A percentile compares a stretch with the other conserved stretches of the same genome.
Evolutionary conservation across 2,113 vertebrate species (phyloP).

Genomic region (Parotia lawesii): DNA sequence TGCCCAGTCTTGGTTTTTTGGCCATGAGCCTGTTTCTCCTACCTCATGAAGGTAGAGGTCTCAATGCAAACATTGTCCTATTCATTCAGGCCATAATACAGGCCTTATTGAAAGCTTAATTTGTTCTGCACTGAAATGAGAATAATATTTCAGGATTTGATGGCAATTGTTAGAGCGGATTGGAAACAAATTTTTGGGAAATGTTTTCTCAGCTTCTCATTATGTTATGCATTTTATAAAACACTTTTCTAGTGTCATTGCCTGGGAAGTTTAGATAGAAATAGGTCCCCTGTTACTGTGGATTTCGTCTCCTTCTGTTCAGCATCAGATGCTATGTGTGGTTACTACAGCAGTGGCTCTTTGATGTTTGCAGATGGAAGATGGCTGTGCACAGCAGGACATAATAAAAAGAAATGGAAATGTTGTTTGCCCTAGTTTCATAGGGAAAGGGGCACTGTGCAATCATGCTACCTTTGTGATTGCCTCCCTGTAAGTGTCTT

Average conservation of each 20-base stretch:
- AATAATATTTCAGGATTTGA: neutral
- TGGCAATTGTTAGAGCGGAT: neutral
- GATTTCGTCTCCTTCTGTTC: neutral
- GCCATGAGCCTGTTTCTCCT: neutral
- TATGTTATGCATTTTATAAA: neutral
- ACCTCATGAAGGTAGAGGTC: neutral
- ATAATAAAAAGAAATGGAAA: conserved; percentile 5
- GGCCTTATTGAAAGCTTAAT: neutral
- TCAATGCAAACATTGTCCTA: neutral
- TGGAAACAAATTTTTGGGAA: neutral
- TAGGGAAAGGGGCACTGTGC: neutral
- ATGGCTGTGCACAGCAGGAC: conserved; percentile 30
- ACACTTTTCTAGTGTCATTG: neutral
- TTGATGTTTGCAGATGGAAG: conserved; percentile 28
- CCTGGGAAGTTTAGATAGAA: neutral
- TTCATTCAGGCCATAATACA: neutral
- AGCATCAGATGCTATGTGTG: neutral
- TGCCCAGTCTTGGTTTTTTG: neutral
- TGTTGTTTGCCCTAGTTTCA: conserved; percentile 1
- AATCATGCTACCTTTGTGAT: neutral
- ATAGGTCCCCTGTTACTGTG: neutral
- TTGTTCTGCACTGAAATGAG: neutral
- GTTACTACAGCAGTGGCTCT: conserved; percentile 5
- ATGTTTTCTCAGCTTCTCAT: neutral
- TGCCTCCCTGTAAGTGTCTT: neutral